Evolutionary conservation across 2,113 vertebrate species (phyloP), one percentile per base, ranked within the genome.

Genomic region (Bos indicus): DNA sequence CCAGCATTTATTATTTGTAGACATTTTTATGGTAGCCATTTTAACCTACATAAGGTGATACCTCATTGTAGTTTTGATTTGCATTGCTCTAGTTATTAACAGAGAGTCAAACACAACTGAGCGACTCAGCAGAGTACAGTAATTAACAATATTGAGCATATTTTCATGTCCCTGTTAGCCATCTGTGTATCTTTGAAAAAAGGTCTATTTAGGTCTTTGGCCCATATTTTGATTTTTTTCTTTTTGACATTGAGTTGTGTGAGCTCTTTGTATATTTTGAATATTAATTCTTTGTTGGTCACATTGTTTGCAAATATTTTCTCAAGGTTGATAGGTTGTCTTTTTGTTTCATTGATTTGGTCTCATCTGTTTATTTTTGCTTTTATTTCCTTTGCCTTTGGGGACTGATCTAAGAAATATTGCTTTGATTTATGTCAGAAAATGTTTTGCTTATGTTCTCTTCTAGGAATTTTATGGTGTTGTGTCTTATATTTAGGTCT

Each of bases 51-150:
- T 83, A n/a, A 83, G 33, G 12, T 83, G 51, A 36, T 83, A 56
- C 12, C 33, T 83, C 51, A 36, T 15, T 56, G 33, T 83, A 33
- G 33, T 36, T 83, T 56, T 56, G 16, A 56, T 56, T 83, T 83
- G 30, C 51, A 83, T 56, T 83, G 52, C 21, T 56, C 51, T 56
- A 26, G n/a, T 40, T 36, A 40, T 40, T 71, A 71, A 71, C 67
- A 71, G 6, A 71, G 17, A 71, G n/a, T 71, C n/a, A n/a, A 9
- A 71, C n/a, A 71, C 4, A n/a, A 3, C 67, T 12, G 10, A 71
- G 19, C 1, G 0, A 71, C 5, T 11, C 10, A 71, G n/a, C 67
- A 71, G n/a, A 71, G 67, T 36, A 36, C 5, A 71, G 5, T 23
- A 40, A 71, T 23, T 36, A 23, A 71, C 10, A 23, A 36, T 15